Base-by-base conservation (phyloP, 2,113 vertebrate species). In the Neolamprologus ventralis region DNA sequence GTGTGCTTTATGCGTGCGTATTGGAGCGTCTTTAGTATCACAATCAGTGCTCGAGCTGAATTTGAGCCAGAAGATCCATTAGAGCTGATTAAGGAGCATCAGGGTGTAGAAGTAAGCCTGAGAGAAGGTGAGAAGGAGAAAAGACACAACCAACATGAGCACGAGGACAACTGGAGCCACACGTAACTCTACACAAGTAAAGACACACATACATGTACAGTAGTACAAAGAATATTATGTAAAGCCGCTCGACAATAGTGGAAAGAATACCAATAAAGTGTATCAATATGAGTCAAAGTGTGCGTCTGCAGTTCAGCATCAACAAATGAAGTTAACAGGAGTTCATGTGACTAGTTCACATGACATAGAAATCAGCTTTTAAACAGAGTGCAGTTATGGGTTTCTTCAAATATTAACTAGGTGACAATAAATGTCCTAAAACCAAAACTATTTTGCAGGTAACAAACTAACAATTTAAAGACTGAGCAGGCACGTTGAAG, bases 1-100 rank as follows among this genome's bases (percentile, higher is more conserved):
- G 42, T 83, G 63, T 85, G 88, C 81, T 87, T 83, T 83, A 47
- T 86, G 81, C 55, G 35, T 82, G 84, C 78, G 83, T 81, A 60
- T 73, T 13, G 84, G 58, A 73, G 71, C 84, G 89, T 86, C 35
- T 90, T 90, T 81, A 86, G 85, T 91, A 91, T 93, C 87, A 93
- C 87, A 68, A 86, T 88, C 91, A 90, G 85, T 88, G 75, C 89
- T 82, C 42, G 7, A 75, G 75, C 88, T 96, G 95, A 94, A 87
- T 91, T 82, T 42, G 90, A 94, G 95, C 96, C 96, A 97, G 91
- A 92, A 89, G 92, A 95, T 95, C 95, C 96, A 96, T 96, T 96
- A 96, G 94, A 81, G 92, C 94, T 95, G 95, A 97, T 96, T 96
- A 92, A 96, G 84, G 92, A 95, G 90, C 65, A 93, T 91, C 92